phyloP scores from a whole-genome alignment of 2,888 invertebrate species.

The Agonopterix subpropinquella region DNA sequence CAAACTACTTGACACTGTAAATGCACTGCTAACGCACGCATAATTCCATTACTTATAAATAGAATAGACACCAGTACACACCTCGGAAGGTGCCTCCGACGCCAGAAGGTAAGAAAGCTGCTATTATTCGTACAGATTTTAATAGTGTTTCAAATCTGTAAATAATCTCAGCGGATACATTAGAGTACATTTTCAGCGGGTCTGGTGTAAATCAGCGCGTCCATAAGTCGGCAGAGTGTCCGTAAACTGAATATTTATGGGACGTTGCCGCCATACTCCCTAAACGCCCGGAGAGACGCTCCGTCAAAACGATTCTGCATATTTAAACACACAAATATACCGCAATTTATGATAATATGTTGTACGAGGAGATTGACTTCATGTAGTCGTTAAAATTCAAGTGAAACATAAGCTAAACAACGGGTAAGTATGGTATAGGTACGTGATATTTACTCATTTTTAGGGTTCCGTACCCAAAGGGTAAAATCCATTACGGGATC shows the following conservation, averaged over 20 bases:
- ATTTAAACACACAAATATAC: conserved; percentile 46
- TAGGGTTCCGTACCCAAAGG: too few species aligned
- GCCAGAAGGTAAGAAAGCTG: neutral
- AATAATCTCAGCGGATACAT: conserved; percentile 12
- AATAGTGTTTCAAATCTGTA: neutral
- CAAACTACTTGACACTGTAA: too few species aligned
- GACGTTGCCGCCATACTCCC: conserved; percentile 27
- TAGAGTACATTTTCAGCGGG: conserved; percentile 21
- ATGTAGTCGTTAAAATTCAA: too few species aligned
- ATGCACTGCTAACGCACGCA: too few species aligned
- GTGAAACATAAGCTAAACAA: too few species aligned
- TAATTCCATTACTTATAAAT: too few species aligned
- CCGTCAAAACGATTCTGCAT: conserved; percentile 55
- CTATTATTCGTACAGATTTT: neutral
- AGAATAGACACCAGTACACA: too few species aligned
- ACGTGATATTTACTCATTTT: too few species aligned
- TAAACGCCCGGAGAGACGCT: conserved; percentile 39
- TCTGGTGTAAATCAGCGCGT: conserved; percentile 37
- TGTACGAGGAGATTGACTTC: too few species aligned
- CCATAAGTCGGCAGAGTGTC: conserved; percentile 42
- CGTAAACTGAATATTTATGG: conserved; percentile 59
- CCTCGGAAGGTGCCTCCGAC: neutral
- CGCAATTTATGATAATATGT: conserved; percentile 36
- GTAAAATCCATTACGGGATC: too few species aligned
- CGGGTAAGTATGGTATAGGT: too few species aligned